Conservation (phyloP, 2,888 invertebrate species). For the Agrotis segetum region DNA sequence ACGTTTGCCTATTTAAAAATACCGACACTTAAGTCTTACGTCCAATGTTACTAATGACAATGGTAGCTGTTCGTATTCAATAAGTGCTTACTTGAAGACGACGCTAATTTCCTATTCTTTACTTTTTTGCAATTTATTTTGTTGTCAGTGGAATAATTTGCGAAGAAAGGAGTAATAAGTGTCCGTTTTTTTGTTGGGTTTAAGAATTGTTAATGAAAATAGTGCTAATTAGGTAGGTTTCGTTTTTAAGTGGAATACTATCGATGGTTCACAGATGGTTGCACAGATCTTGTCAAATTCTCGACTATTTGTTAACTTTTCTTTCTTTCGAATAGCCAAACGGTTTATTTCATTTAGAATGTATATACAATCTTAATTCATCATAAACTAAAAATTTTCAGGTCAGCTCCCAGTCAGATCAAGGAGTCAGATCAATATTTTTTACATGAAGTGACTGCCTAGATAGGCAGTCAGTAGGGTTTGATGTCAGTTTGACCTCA, state of each 20-base stretch:
- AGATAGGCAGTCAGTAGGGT: too few species aligned
- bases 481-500: too few species aligned
- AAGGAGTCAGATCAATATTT: too few species aligned
- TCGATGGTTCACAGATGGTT: too few species aligned
- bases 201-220: constrained; percentile 4
- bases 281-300: too few species aligned
- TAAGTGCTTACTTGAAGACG: constrained; percentile 48
- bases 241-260: not conserved
- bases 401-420: too few species aligned
- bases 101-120: constrained; percentile 52
- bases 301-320: too few species aligned
- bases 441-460: too few species aligned
- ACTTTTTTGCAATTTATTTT: constrained; percentile 47
- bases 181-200: not conserved
- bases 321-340: too few species aligned
- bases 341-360: too few species aligned
- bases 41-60: constrained; percentile 50
- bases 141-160: constrained; percentile 37
- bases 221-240: not conserved
- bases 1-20: constrained; percentile 54
- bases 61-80: constrained; percentile 42
- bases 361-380: too few species aligned
- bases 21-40: constrained; percentile 35
- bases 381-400: too few species aligned
- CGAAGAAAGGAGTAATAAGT: constrained; percentile 14